Base-by-base conservation (phyloP, 2,797 vertebrate species). In the Sarcophilus harrisii region DNA sequence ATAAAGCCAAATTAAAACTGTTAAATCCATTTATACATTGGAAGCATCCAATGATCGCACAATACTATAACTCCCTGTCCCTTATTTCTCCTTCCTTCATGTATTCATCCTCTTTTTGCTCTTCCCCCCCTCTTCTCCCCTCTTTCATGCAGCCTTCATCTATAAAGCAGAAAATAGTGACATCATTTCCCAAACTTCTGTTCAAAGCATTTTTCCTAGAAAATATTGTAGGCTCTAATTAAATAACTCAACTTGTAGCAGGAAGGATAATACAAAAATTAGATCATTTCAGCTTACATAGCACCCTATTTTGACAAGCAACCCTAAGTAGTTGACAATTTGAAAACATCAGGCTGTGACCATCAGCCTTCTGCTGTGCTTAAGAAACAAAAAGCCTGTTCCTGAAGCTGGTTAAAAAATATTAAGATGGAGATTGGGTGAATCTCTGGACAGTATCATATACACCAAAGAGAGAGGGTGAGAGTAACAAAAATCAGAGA, bases 171-270 rank as follows among this genome's bases (percentile, higher is more conserved):
- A 96, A 96, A 97, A 97, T 13, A 97, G 97, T 98, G 92, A 95
- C 97, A 97, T 94, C 0, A 0, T 45, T 97, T 98, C 93, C 93
- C 96, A 98, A 94, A 95, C 96, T 98, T 97, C 95, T 96, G 96
- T 98, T 98, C 96, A 96, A 96, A 98, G 95, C 93, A 96, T 94
- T 98, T 98, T 97, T 97, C 96, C 96, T 97, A 95, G 97, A 98
- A 98, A 98, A 96, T 89, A 98, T 6, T 0, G 95, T 57, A 24
- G 94, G 93, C 97, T 95, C 98, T 98, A 98, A 98, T 98, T 98
- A 98, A 98, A 98, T 98, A 98, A 98, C 96, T 95, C 95, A 97
- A 96, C 92, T 93, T 98, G 97, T 96, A 98, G 95, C 62, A 92
- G 96, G 97, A 98, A 97, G 93, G 81, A 96, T 97, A 97, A 97